Evolutionary conservation across 2,113 vertebrate species (phyloP).

Genomic region (Sinocyclocheilus grahami): DNA sequence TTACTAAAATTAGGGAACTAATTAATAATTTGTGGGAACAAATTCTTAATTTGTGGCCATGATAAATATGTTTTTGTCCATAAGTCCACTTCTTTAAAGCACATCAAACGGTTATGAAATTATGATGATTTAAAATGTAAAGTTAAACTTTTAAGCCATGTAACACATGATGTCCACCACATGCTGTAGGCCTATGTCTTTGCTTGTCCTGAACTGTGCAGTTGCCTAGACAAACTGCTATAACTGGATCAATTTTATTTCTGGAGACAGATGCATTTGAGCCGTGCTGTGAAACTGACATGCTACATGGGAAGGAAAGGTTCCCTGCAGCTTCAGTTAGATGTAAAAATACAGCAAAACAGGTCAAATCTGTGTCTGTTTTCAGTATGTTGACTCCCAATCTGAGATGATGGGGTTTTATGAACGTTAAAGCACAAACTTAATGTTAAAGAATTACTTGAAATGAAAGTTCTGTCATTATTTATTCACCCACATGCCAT

Average conservation of each 20-base stretch:
- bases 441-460: not conserved
- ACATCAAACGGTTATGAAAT: not conserved
- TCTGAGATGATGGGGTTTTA: not conserved
- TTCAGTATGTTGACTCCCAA: not conserved
- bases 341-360: constrained; percentile 3
- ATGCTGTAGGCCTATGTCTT: not conserved
- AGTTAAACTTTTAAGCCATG: not conserved
- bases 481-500: not conserved
- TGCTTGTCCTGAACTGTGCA: not conserved
- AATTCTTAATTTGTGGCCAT: too few species aligned
- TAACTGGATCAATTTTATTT: constrained; percentile 26
- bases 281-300: not conserved
- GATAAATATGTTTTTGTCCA: too few species aligned
- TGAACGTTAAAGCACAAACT: not conserved
- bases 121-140: not conserved
- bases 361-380: constrained; percentile 2
- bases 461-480: not conserved
- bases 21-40: too few species aligned
- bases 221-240: not conserved
- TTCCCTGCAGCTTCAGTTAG: constrained; percentile 24
- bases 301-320: constrained; percentile 21
- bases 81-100: too few species aligned
- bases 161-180: not conserved
- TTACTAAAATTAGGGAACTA: too few species aligned
- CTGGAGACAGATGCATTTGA: constrained; percentile 14